Evolutionary conservation across 2,888 invertebrate genomes (phyloP).

Genomic region (Lymantria dispar): DNA sequence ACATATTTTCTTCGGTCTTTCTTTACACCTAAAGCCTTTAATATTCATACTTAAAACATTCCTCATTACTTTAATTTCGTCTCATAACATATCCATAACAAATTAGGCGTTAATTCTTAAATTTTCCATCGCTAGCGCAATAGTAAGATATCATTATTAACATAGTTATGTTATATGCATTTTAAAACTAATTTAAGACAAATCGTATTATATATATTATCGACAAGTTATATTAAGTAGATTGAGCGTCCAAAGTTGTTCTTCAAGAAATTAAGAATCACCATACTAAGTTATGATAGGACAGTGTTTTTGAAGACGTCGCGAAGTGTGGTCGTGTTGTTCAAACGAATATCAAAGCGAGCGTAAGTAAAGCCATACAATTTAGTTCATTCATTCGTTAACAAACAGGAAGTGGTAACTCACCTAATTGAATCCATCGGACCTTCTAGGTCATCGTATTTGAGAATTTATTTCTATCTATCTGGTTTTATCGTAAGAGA

Average conservation of each 20-base stretch:
- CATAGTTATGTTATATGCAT: background rate
- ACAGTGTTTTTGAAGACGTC: conserved; percentile 20
- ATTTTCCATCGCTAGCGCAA: no score
- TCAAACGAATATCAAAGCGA: conserved; percentile 5
- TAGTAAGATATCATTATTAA: no score
- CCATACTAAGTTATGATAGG: no score
- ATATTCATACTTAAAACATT: no score
- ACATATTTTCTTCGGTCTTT: no score
- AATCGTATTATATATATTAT: no score
- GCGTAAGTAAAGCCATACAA: conserved; percentile 42
- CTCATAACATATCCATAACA: no score
- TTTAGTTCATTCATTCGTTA: conserved; percentile 30
- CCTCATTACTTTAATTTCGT: no score
- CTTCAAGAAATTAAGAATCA: no score
- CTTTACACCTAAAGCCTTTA: no score
- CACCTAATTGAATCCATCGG: conserved; percentile 29
- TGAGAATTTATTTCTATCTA: conserved; percentile 5
- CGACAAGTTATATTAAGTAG: background rate
- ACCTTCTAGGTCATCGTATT: conserved; percentile 12
- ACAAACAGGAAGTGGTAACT: conserved; percentile 39
- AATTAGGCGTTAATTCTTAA: no score
- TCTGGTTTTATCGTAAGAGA: conserved; percentile 17
- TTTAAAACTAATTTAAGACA: background rate
- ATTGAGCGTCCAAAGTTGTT: no score
- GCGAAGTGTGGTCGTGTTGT: conserved; percentile 21